A percentile compares a stretch with the other conserved stretches of the same genome.
Evolutionary conservation across 2,797 vertebrate genomes (phyloP).

Genomic region (Silurus aristotelis): DNA sequence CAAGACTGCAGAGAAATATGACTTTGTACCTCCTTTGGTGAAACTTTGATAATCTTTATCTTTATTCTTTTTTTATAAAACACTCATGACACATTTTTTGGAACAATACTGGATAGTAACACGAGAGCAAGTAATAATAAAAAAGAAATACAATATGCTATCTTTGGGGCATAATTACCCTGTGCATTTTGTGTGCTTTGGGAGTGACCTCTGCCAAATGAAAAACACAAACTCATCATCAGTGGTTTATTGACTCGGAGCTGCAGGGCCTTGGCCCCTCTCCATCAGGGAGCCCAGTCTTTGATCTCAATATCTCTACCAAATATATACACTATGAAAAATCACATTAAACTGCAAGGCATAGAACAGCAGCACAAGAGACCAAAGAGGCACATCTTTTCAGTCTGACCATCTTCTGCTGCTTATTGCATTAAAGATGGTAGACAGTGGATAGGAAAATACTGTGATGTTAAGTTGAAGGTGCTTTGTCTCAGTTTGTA

Average conservation of each 20-base stretch:
- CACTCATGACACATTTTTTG: constrained; percentile 22
- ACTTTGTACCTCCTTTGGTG: constrained; percentile 18
- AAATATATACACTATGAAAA: constrained; percentile 48
- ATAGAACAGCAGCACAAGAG: constrained; percentile 40
- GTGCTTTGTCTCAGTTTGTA: constrained; percentile 39
- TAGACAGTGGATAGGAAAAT: constrained; percentile 5
- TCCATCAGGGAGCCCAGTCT: constrained; percentile 39
- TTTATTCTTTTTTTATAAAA: constrained; percentile 45
- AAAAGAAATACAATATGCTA: constrained; percentile 46
- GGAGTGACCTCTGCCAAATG: constrained; percentile 50
- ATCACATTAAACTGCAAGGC: constrained; percentile 40
- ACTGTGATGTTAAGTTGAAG: constrained; percentile 40
- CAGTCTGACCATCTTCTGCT: constrained; percentile 28
- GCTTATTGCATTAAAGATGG: constrained; percentile 48
- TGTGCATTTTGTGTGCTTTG: constrained; percentile 35
- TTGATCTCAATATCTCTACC: constrained; percentile 53
- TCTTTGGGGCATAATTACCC: constrained; percentile 61
- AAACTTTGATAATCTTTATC: constrained; percentile 30
- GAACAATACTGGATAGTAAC: constrained; percentile 37
- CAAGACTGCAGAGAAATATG: not conserved
- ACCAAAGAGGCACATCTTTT: constrained; percentile 26
- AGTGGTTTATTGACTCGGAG: constrained; percentile 55
- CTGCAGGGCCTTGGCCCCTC: constrained; percentile 40
- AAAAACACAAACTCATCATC: constrained; percentile 60
- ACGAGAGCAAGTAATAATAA: constrained; percentile 39